Evolutionary conservation across 2,888 invertebrate genomes (phyloP), one percentile per base, ranked within the genome.

Genomic region (Lysandra coridon): DNA sequence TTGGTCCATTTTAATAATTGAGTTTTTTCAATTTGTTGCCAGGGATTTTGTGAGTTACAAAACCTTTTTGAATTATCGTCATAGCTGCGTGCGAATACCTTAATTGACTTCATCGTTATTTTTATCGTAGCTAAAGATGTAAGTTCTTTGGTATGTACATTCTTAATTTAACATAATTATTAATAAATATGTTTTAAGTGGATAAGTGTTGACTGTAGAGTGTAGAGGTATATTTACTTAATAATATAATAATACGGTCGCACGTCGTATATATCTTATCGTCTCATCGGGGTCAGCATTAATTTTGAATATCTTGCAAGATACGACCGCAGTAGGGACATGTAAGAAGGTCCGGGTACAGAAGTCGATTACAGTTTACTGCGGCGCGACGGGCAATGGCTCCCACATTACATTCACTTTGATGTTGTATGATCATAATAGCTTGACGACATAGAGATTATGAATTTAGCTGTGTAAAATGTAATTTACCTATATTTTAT

Each of bases 1-100:
- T 69, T 33, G 33, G 33, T 69, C 33, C 69, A 33, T 69, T 69
- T 69, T 69, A 69, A 69, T 69, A 69, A 69, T 69, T 69, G 69
- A 69, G 5, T 69, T 33, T 69, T 69, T 69, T 69, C 69, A 37
- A 69, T 69, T 69, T 33, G 69, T 10, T 69, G 14, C 5, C 69
- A 14, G 69, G 33, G 69, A 69, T 69, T 69, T 69, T 33, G 23
- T 64, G 64, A 23, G 64, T 30, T n/a, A 64, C 23, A 64, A 64
- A 64, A 69, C 12, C 33, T 33, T 69, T 69, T 40, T 33, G 33
- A 10, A 33, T 69, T 69, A 33, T 64, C n/a, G 12, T 69, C 33
- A 33, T 14, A 0, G 12, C 69, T 33, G 12, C 69, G 69, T 69
- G 4, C 69, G 69, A 69, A 33, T 69, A 14, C 33, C 14, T 14